Base-by-base conservation (phyloP, 2,113 vertebrate genomes). In the Heterocephalus glaber region DNA sequence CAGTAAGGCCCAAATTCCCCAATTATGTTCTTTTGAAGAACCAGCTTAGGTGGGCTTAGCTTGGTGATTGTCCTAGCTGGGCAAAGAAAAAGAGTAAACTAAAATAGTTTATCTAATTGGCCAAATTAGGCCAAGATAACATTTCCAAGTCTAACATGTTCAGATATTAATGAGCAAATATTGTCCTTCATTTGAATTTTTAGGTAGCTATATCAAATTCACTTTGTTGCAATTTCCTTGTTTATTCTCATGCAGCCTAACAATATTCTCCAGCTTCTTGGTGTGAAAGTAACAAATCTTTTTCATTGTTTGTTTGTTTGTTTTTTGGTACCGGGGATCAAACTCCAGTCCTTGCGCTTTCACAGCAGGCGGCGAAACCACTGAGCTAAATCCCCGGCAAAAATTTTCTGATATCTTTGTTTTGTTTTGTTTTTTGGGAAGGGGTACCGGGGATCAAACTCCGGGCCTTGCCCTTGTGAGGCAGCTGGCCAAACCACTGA, bases 11-110 rank as follows among this genome's bases (percentile, higher is more conserved):
- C 26, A 92, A 85, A 96, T 63, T 81, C 22, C 58, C 33, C 35
- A 66, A 44, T 94, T 95, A 82, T 2, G 5, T 74, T 77, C 72
- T 89, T 89, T 65, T 92, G 82, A 88, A 92, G 58, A 63, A 77
- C 9, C 58, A 77, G 24, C 52, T 28, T 58, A 70, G 76, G 24
- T 90, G 68, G 90, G n/a, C 61, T 96, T 30, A 52, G 41, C 2
- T 61, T 84, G 61, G 47, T 14, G 87, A 84, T 30, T 72, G 70
- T 60, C 74, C 44, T 4, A 68, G 12, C 28, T 38, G 61, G 10
- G 41, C 28, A 76, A 89, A 81, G 61, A 38, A 60, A 84, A 91
- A 22, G 33, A 41, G 7, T 26, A 11, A 93, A 89, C 61, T 63
- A 60, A 92, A 87, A 56, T 58, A 74, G 17, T 80, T 70, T 74